Evolutionary conservation across 35 echinoderm and acorn worm genomes (phyloP).

Genomic region (Strongylocentrotus purpuratus): DNA sequence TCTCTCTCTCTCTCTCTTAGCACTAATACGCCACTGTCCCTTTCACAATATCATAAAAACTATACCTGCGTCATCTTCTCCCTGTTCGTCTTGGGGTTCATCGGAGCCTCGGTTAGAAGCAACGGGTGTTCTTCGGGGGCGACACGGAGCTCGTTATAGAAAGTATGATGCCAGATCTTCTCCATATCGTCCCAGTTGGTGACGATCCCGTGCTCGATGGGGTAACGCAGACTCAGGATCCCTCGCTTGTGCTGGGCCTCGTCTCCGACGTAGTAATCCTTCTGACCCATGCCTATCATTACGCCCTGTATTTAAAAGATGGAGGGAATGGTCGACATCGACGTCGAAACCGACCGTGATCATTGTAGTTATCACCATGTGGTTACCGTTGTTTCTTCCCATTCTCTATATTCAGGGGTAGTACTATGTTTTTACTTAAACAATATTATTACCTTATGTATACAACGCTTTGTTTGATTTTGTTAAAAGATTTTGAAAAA

Average conservation of each 20-base stretch:
- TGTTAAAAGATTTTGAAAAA: too few relatives aligned
- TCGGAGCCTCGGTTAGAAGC: slow-evolving; percentile 65
- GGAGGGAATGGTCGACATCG: neutral
- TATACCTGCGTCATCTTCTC: slow-evolving; percentile 80
- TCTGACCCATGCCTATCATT: slow-evolving; percentile 45
- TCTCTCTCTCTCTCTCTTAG: too few relatives aligned
- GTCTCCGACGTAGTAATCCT: slow-evolving; percentile 58
- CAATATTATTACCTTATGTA: too few relatives aligned
- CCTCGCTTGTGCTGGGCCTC: slow-evolving; percentile 85
- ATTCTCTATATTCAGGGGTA: too few relatives aligned
- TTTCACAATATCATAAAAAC: too few relatives aligned
- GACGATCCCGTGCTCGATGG: slow-evolving; percentile 89
- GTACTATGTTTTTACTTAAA: too few relatives aligned
- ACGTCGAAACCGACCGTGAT: neutral
- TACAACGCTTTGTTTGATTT: too few relatives aligned
- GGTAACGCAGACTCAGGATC: slow-evolving; percentile 79
- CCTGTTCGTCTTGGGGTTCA: slow-evolving; percentile 78
- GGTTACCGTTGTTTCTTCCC: too few relatives aligned
- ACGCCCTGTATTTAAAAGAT: slow-evolving; percentile 18
- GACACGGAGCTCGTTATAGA: slow-evolving; percentile 34
- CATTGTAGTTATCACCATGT: too few relatives aligned
- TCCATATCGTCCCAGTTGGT: slow-evolving; percentile 95
- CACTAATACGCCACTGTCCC: too few relatives aligned
- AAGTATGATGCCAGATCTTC: slow-evolving; percentile 70
- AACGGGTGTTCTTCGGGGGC: slow-evolving; percentile 79